A percentile compares a stretch with the other conserved stretches of the same genome.
Evolutionary conservation across 2,888 invertebrate species (phyloP).

Genomic region (Conchocele bisecta): DNA sequence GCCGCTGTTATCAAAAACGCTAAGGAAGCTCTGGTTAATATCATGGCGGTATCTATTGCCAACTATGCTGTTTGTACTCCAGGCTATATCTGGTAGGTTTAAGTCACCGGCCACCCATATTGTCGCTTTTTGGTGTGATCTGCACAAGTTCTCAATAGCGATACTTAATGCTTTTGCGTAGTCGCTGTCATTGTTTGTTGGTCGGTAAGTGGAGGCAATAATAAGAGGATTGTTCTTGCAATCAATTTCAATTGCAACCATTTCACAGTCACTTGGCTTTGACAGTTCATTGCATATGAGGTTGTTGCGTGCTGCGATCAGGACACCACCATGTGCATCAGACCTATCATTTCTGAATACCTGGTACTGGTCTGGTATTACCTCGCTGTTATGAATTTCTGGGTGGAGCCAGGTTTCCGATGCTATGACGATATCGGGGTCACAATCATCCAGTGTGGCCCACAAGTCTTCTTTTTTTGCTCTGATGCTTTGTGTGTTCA

Average conservation of each 20-base stretch:
- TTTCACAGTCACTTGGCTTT: background rate
- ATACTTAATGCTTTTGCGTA: background rate
- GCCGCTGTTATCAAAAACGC: background rate
- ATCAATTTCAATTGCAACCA: background rate
- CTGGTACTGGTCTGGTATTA: too few relatives aligned
- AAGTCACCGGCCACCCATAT: constrained; percentile 1
- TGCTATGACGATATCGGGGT: constrained; percentile 4
- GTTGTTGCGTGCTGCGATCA: background rate
- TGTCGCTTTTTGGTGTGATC: background rate
- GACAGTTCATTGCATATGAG: background rate
- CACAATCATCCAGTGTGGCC: background rate
- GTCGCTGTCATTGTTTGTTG: background rate
- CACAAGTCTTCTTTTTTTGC: constrained; percentile 9
- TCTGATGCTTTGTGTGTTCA: constrained; percentile 9
- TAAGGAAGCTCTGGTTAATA: background rate
- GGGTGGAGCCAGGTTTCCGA: constrained; percentile 17
- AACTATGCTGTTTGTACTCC: background rate
- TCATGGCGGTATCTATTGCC: constrained; percentile 5
- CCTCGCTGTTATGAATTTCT: background rate
- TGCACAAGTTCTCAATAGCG: background rate
- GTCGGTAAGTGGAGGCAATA: background rate
- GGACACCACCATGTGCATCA: background rate
- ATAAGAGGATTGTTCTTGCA: background rate
- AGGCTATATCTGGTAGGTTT: background rate
- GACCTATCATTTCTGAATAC: constrained; percentile 1